A percentile compares a stretch with the other conserved stretches of the same genome.
Evolutionary conservation across 2,113 vertebrate genomes (phyloP).

Genomic region (Hiodon alosoides): DNA sequence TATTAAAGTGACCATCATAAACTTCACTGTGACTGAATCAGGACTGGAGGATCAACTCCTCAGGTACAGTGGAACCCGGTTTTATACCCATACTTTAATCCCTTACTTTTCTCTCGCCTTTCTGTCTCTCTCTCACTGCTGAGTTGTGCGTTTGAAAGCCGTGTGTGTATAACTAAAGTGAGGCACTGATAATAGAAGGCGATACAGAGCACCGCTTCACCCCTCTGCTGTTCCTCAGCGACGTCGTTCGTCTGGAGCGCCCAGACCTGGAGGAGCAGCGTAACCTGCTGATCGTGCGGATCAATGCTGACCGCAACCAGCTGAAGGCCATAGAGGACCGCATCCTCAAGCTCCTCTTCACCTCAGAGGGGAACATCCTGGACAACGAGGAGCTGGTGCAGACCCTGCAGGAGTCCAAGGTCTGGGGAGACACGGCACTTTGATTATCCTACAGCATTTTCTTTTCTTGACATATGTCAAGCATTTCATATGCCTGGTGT

Average conservation of each 20-base stretch:
- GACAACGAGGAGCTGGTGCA: conserved; percentile 73
- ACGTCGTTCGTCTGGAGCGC: conserved; percentile 72
- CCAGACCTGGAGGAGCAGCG: conserved; percentile 73
- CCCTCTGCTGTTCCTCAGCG: conserved; percentile 40
- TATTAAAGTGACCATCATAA: conserved; percentile 87
- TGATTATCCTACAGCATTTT: not conserved
- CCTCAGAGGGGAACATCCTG: conserved; percentile 70
- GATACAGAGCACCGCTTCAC: not conserved
- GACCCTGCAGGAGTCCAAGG: conserved; percentile 74
- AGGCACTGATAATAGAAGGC: too few relatives aligned
- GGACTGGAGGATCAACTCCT: conserved; percentile 81
- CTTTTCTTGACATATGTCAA: not conserved
- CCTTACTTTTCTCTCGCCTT: not conserved
- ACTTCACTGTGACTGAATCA: conserved; percentile 81
- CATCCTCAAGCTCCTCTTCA: conserved; percentile 71
- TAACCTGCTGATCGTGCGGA: conserved; percentile 64
- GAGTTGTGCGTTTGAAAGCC: not conserved
- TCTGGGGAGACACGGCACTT: conserved; percentile 20
- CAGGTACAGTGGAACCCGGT: conserved; percentile 55
- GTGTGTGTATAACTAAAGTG: not conserved
- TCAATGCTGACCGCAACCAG: conserved; percentile 72
- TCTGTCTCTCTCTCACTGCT: not conserved
- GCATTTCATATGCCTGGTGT: too few relatives aligned
- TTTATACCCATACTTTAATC: not conserved
- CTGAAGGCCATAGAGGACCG: conserved; percentile 71